Evolutionary conservation across 2,888 invertebrate genomes (phyloP).

Genomic region (Malthinus seriepunctatus): DNA sequence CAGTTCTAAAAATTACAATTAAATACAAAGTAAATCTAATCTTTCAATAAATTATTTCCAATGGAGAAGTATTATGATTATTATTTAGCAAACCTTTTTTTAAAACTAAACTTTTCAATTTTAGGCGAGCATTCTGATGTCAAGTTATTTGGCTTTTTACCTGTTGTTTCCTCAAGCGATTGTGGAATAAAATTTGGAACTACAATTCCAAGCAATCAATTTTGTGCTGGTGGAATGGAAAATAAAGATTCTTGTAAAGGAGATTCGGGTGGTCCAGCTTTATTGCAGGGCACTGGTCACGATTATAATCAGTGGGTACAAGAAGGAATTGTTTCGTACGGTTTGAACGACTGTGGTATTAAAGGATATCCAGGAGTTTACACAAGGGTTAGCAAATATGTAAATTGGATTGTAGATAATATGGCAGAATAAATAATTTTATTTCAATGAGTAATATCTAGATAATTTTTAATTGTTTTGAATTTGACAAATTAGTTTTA

Average conservation of each 20-base stretch:
- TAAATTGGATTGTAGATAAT: slow-evolving; percentile 57
- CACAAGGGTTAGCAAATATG: slow-evolving; percentile 56
- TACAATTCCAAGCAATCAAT: slow-evolving; percentile 31
- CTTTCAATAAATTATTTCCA: too few species aligned
- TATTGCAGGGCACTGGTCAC: too few species aligned
- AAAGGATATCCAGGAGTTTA: slow-evolving; percentile 58
- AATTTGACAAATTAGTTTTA: background rate
- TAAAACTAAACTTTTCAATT: slow-evolving; percentile 47
- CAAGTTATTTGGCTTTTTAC: slow-evolving; percentile 23
- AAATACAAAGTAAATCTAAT: slow-evolving; percentile 39
- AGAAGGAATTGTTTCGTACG: slow-evolving; percentile 61
- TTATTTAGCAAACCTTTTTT: slow-evolving; percentile 51
- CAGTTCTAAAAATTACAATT: slow-evolving; percentile 34
- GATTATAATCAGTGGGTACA: slow-evolving; percentile 45
- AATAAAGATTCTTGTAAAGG: slow-evolving; percentile 72
- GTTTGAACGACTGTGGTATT: slow-evolving; percentile 54
- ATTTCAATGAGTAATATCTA: too few species aligned
- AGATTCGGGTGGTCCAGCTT: slow-evolving; percentile 79
- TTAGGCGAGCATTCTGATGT: background rate
- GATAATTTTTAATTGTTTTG: background rate
- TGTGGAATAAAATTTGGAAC: slow-evolving; percentile 10
- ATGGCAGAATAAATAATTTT: slow-evolving; percentile 7
- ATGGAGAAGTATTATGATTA: too few species aligned
- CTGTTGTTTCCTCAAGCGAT: slow-evolving; percentile 10
- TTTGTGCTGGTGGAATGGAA: slow-evolving; percentile 47